A percentile compares a stretch with the other conserved stretches of the same genome.
Evolutionary conservation across 2,888 invertebrate species (phyloP).

Genomic region (Leistus spinibarbis): DNA sequence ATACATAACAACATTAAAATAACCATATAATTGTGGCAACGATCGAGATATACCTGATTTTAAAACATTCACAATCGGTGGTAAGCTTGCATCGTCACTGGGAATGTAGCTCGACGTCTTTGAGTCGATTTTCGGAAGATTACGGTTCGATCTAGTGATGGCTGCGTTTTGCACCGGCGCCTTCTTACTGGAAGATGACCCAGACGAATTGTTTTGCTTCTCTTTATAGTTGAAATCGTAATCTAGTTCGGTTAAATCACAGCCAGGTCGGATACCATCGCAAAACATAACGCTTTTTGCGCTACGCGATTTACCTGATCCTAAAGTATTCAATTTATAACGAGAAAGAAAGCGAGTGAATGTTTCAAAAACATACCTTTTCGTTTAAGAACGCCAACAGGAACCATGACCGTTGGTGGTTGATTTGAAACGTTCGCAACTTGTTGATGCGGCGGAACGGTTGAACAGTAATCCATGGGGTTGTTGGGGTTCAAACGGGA

Average conservation of each 20-base stretch:
- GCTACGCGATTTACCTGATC: conserved; percentile 60
- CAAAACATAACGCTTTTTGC: conserved; percentile 85
- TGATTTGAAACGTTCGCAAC: conserved; percentile 61
- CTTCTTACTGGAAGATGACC: conserved; percentile 46
- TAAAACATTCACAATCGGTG: conserved; percentile 62
- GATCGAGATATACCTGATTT: conserved; percentile 57
- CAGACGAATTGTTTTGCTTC: conserved; percentile 45
- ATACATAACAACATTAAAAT: conserved; percentile 49
- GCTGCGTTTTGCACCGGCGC: conserved; percentile 43
- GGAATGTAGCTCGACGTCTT: conserved; percentile 64
- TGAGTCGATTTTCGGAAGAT: conserved; percentile 58
- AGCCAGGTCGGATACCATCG: conserved; percentile 87
- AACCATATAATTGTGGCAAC: background rate
- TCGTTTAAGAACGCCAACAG: conserved; percentile 80
- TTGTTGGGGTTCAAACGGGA: conserved; percentile 81
- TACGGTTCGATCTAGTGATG: conserved; percentile 45
- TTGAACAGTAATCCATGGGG: conserved; percentile 86
- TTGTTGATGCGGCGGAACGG: conserved; percentile 79
- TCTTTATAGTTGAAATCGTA: conserved; percentile 59
- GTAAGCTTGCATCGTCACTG: conserved; percentile 59
- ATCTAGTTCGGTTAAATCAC: conserved; percentile 81
- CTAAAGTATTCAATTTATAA: conserved; percentile 48
- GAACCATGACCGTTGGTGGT: conserved; percentile 79
- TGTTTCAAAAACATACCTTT: conserved; percentile 59
- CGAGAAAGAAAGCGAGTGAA: no score